Conservation (phyloP, 1,140 invertebrate species). For the Drosophila nigrodunni region DNA sequence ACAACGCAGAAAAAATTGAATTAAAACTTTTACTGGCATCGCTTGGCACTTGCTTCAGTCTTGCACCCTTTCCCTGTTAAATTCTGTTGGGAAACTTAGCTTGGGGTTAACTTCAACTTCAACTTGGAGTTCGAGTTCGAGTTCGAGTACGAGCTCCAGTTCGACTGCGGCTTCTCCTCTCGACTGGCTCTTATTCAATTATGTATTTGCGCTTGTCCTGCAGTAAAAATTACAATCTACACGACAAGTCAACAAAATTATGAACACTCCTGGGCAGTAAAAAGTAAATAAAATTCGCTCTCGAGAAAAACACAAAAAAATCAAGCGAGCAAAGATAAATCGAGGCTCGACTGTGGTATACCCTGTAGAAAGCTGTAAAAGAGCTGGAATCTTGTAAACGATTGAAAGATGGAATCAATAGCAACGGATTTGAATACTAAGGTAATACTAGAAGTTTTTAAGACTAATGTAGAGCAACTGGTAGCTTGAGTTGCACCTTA, state of each 20-base stretch:
- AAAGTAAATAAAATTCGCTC: conserved; percentile 80
- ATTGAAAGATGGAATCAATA: not conserved
- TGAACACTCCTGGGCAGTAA: conserved; percentile 80
- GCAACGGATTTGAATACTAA: too few species aligned
- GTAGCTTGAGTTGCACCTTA: too few species aligned
- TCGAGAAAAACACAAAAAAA: conserved; percentile 26
- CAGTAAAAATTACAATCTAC: conserved; percentile 81
- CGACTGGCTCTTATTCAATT: conserved; percentile 75
- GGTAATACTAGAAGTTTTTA: too few species aligned
- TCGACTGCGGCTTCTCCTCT: conserved; percentile 6
- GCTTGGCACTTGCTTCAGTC: not conserved
- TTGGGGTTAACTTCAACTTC: conserved; percentile 8
- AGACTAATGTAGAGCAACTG: too few species aligned
- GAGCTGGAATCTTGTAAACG: not conserved
- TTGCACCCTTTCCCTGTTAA: conserved; percentile 52
- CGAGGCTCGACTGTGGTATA: not conserved
- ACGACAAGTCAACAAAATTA: conserved; percentile 84
- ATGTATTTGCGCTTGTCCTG: conserved; percentile 83
- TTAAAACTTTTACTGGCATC: conserved; percentile 69
- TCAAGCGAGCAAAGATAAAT: conserved; percentile 14
- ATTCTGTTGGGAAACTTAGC: conserved; percentile 18
- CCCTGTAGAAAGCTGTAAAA: not conserved
- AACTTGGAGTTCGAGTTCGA: too few species aligned
- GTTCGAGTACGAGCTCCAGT: not conserved
- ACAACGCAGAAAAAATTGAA: conserved; percentile 83